phyloP scores from a whole-genome alignment of 1,140 invertebrate species.

The Rhopalosiphum padi region DNA sequence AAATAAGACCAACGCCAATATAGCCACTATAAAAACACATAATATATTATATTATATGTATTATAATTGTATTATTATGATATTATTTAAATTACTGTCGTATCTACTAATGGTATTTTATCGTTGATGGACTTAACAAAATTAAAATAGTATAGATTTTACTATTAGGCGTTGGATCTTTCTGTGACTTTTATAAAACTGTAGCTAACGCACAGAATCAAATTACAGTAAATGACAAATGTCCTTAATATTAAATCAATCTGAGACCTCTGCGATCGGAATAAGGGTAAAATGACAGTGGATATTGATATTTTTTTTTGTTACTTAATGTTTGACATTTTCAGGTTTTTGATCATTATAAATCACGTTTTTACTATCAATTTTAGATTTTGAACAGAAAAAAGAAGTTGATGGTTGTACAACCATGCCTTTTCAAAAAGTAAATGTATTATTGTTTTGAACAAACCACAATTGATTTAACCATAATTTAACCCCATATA shows the following conservation, averaged over 20 bases:
- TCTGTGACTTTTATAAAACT: neutral
- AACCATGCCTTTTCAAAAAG: neutral
- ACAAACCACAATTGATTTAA: neutral
- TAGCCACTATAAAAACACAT: neutral
- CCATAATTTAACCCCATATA: neutral
- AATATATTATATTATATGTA: neutral
- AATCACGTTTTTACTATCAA: neutral
- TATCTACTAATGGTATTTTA: neutral
- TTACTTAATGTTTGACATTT: neutral
- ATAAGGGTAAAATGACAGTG: neutral
- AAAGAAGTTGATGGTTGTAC: neutral
- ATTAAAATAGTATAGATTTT: neutral
- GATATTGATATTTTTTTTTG: neutral
- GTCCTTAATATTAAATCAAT: neutral
- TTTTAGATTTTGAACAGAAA: neutral
- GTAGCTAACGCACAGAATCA: neutral
- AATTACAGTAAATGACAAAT: neutral
- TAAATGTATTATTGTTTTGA: neutral
- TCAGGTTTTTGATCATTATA: neutral
- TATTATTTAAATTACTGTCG: neutral
- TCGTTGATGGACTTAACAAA: neutral
- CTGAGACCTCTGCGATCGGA: neutral
- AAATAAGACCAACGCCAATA: neutral
- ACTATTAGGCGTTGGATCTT: neutral
- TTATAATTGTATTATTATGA: neutral